Base-by-base conservation (phyloP, 2,888 invertebrate species). In the Drosophila multiciliata region DNA sequence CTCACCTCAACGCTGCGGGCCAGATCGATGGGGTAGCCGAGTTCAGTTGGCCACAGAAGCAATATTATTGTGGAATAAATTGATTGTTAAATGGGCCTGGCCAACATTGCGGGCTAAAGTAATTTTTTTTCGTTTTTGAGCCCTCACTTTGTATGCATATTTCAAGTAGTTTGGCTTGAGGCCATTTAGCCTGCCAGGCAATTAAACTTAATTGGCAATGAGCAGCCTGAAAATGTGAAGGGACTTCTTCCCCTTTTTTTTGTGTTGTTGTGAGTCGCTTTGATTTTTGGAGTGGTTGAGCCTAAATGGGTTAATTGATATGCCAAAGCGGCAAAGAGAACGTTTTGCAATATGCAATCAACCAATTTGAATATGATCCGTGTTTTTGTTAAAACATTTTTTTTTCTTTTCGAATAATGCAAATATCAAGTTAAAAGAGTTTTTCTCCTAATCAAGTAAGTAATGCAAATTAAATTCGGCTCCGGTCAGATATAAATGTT, bases 121-220 rank as follows among this genome's bases (percentile, higher is more conserved):
- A 66, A 65, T 73, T 75, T 65, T 75, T 75, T 65, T 75, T 50
- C 55, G 55, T 62, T 75, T 78, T 67, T 58, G 48, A 55, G 63
- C 60, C 38, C 57, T 72, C 75, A 78, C 88, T 88, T 86, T 86
- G 80, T 64, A 86, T 85, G 85, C 86, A 83, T 73, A 80, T 85
- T 82, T 85, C 63, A 75, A 85, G 88, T 86, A 85, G 75, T 82
- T 69, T 42, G 54, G 73, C 73, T 76, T 55, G 66, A 11, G 61
- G 68, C 66, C 53, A 64, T 73, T 73, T 63, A 65, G 80, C 73
- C 73, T 73, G 66, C 68, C 80, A 72, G 86, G 82, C 85, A 85
- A 85, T 85, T 85, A 85, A 86, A 82, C 83, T 86, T 88, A 85
- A 85, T 85, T 87, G 85, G 88, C 85, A 87, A 80, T 79, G 83